These are phyloP conservation scores for Thrips palmi DNA, from an alignment of 1,140 invertebrate species.

Conservation along the genomic window DNA sequence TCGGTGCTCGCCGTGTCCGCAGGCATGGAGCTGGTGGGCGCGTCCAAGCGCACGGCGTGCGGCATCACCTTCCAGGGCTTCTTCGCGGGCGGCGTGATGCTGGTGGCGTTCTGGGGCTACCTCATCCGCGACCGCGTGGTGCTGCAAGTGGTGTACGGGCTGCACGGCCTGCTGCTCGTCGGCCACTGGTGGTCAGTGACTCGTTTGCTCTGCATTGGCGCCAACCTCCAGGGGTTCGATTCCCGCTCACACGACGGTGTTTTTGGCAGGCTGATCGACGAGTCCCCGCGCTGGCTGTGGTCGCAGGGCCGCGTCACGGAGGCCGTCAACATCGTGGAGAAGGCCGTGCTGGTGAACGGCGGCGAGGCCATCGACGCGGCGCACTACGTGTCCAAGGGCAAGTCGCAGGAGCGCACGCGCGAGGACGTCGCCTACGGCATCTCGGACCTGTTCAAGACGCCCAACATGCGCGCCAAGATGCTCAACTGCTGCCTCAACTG, in stretches of 20 bases:
- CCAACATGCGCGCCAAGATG: conserved; percentile 57
- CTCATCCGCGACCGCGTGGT: conserved; percentile 51
- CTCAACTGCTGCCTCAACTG: conserved; percentile 67
- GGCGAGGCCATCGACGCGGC: conserved; percentile 37
- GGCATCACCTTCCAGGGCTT: conserved; percentile 61
- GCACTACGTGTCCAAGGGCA: conserved; percentile 37
- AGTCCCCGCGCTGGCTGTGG: conserved; percentile 73
- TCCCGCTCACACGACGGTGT: conserved; percentile 1
- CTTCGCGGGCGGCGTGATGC: conserved; percentile 66
- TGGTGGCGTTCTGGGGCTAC: conserved; percentile 63
- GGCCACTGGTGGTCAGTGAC: conserved; percentile 50
- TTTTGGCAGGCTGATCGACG: conserved; percentile 46
- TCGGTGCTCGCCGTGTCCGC: too few relatives aligned
- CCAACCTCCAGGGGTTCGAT: background rate
- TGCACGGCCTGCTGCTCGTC: conserved; percentile 50
- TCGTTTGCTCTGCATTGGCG: background rate
- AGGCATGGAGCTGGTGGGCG: conserved; percentile 73
- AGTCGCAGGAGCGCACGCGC: conserved; percentile 24
- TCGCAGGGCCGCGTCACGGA: conserved; percentile 49
- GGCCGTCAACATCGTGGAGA: conserved; percentile 50
- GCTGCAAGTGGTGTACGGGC: conserved; percentile 61
- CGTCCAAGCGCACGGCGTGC: conserved; percentile 58
- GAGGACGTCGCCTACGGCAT: conserved; percentile 31
- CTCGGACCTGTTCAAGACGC: conserved; percentile 55
- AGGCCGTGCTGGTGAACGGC: conserved; percentile 48